Evolutionary conservation across 2,113 vertebrate species (phyloP), one percentile per base, ranked within the genome.

Genomic region (Andinoacara biseriatus): DNA sequence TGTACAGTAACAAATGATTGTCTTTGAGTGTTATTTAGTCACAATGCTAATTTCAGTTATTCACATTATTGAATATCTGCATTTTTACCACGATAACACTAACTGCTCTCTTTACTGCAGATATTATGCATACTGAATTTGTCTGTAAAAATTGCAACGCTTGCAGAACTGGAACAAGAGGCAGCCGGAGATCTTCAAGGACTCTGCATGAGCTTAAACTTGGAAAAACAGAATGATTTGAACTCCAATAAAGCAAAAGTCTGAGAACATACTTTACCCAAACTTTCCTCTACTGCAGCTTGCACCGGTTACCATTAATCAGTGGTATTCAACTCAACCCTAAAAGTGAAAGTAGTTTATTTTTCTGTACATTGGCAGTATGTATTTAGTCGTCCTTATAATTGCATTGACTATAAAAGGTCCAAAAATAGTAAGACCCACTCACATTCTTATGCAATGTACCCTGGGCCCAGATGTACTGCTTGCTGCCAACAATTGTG

Each of bases 41-140:
- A 59, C 80, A 80, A 74, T 80, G 46, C 38, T 46, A 46, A 85
- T 81, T 74, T 43, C 65, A 77, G 80, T 81, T 13, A 72, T 78
- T 81, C 38, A 58, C n/a, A 84, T 85, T 20, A 90, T 63, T 89
- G 20, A 84, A 26, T 82, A 59, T 89, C 46, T 20, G 65, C 29
- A 17, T 20, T 69, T 52, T 82, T 38, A 65, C 78, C 83, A 63
- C 38, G 80, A 83, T 81, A 90, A 78, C 74, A 63, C 40, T 79
- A 33, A 86, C 72, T 49, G 59, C 24, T 78, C 57, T 40, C n/a
- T 58, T 72, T 62, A 78, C 75, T 74, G 60, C 26, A 84, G 31
- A 62, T 38, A 62, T 76, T 33, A 84, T 84, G 69, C 81, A 80
- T 40, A 57, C 35, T 74, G 52, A 26, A 83, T 88, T 77, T 80